A percentile compares a stretch with the other conserved stretches of the same genome.
These are phyloP conservation scores for Apotomis capreana DNA, from an alignment of 2,888 invertebrate genomes.

Conservation along the genomic window DNA sequence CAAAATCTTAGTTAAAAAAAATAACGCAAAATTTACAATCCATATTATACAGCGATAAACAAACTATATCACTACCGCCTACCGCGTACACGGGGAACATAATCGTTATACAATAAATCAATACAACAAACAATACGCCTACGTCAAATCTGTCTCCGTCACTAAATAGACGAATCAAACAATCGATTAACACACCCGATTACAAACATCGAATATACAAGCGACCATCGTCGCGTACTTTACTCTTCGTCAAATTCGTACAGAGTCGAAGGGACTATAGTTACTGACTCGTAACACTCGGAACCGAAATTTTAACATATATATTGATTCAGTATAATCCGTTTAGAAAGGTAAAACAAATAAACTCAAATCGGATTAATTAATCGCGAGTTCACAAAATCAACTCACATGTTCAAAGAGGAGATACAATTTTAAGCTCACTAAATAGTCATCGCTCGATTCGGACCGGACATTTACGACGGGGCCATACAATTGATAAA, in stretches of 20 bases:
- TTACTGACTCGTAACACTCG: slow-evolving; percentile 1
- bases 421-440: not conserved
- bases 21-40: slow-evolving; percentile 75
- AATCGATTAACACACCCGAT: slow-evolving; percentile 24
- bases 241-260: slow-evolving; percentile 33
- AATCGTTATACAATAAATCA: slow-evolving; percentile 39
- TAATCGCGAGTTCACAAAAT: slow-evolving; percentile 8
- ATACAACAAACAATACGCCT: slow-evolving; percentile 37
- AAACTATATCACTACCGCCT: slow-evolving; percentile 42
- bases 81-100: slow-evolving; percentile 43
- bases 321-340: not conserved
- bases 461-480: not conserved
- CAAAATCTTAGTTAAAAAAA: slow-evolving; percentile 56
- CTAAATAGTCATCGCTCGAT: not conserved
- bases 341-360: slow-evolving; percentile 23
- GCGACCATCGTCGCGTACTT: slow-evolving; percentile 46
- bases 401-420: not conserved
- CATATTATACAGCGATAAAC: slow-evolving; percentile 62
- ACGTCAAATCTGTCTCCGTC: slow-evolving; percentile 24
- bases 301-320: not conserved
- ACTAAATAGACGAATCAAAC: slow-evolving; percentile 34
- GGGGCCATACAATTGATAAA: not conserved
- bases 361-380: slow-evolving; percentile 2
- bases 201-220: slow-evolving; percentile 46
- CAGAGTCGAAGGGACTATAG: slow-evolving; percentile 44